These are phyloP conservation scores for Sinocyclocheilus anophthalmus DNA, from an alignment of 2,113 vertebrate genomes.

Conservation along the genomic window DNA sequence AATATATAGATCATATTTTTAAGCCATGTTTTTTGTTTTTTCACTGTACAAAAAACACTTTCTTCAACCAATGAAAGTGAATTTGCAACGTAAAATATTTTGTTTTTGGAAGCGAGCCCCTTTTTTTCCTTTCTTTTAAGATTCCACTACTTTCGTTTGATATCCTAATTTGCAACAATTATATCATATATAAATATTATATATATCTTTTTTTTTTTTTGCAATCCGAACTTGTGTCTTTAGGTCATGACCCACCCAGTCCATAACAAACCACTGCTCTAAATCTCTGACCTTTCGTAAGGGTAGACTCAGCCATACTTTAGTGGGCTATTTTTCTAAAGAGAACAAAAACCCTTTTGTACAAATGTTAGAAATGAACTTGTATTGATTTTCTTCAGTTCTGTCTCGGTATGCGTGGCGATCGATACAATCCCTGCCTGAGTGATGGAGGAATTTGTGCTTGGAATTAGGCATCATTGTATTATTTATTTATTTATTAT, in stretches of 20 bases:
- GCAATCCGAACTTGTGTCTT: not conserved
- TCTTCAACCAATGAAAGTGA: not conserved
- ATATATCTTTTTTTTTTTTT: too few relatives aligned
- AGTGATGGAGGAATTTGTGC: not conserved
- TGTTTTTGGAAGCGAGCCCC: not conserved
- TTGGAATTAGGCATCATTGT: not conserved
- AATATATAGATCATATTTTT: too few relatives aligned
- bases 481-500: not conserved
- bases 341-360: slow-evolving; percentile 56
- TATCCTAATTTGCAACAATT: not conserved
- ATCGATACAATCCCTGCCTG: slow-evolving; percentile 22
- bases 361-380: slow-evolving; percentile 52
- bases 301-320: slow-evolving; percentile 33
- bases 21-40: too few relatives aligned
- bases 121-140: not conserved
- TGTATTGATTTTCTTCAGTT: slow-evolving; percentile 54
- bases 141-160: not conserved
- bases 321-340: slow-evolving; percentile 33
- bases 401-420: slow-evolving; percentile 27
- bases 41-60: not conserved
- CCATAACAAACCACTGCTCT: not conserved
- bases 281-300: not conserved
- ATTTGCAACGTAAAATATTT: not conserved
- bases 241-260: not conserved
- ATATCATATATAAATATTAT: not conserved